These are phyloP conservation scores for Drymodes brunneopygia DNA, from an alignment of 2,113 vertebrate genomes.

Conservation along the genomic window DNA sequence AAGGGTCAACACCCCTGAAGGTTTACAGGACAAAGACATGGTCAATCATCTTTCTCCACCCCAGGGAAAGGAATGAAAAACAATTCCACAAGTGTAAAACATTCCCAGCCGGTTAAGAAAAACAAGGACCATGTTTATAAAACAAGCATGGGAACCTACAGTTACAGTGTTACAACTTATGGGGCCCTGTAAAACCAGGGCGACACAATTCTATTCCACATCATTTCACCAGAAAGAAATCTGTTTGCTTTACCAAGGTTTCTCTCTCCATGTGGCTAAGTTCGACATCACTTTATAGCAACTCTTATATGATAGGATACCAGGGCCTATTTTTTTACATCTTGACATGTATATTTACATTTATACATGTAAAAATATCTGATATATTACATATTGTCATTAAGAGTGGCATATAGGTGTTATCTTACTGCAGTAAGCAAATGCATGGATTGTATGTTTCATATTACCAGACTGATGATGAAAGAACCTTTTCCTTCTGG, in stretches of 20 bases:
- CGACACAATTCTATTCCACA: background rate
- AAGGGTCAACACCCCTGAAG: too few species aligned
- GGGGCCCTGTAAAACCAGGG: too few species aligned
- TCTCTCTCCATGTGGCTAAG: background rate
- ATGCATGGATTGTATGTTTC: background rate
- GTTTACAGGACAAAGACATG: too few species aligned
- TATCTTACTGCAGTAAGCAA: background rate
- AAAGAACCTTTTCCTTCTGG: background rate
- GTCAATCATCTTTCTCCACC: too few species aligned
- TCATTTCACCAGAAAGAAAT: background rate
- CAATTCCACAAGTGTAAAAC: too few species aligned
- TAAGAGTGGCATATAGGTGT: background rate
- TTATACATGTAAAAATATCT: background rate
- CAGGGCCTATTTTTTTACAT: background rate
- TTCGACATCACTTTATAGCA: background rate
- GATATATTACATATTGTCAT: background rate
- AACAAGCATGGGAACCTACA: too few species aligned
- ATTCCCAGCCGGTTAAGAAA: too few species aligned
- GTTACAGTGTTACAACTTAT: too few species aligned
- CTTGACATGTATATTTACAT: background rate
- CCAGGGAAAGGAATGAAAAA: too few species aligned
- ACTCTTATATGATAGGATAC: background rate
- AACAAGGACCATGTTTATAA: too few species aligned
- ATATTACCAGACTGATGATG: background rate
- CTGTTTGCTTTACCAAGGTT: background rate